Base-by-base conservation (phyloP, 1,140 invertebrate genomes). In the Tetramorium alpestre region DNA sequence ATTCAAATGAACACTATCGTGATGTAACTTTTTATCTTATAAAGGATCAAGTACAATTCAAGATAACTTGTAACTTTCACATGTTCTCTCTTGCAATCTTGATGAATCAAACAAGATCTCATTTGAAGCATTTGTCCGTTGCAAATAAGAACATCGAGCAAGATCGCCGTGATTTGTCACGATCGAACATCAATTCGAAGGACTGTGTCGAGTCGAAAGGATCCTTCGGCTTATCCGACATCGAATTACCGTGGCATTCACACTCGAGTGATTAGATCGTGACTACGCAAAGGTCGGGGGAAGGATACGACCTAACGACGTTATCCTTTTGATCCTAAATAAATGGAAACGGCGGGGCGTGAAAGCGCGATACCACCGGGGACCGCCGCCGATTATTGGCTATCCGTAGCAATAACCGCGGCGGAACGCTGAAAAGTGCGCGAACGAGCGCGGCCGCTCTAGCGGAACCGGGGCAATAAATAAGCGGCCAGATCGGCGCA, bases 281-380 rank as follows among this genome's bases (percentile, higher is more conserved):
- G 54, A 47, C 22, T 47, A 69, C 41, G 76, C 60, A 64, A 80
- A 69, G 62, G 62, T 47, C 77, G 77, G n/a, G 10, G n/a, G 28
- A 54, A 69, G 77, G 62, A 54, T 80, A 41, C 62, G 76, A 67
- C 7, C 47, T 13, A 25, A 16, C 44, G 44, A 38, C 25, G 69
- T 33, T 33, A 75, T 84, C 41, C 41, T 60, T 60, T 58, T 33
- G 41, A 73, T 82, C 56, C 25, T 25, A 84, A 69, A 84, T 78
- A 84, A 56, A 81, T 85, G 85, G 88, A 91, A 91, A 91, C 89
- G 90, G 86, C 88, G 87, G 88, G 88, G 80, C 56, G 80, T 60
- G 80, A 72, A 86, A 64, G 81, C 64, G 81, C 73, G 76, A 64
- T 65, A 89, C 70, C 73, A 77, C 62, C 65, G 51, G 62, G 22